Percentiles rank a stretch among this genome's conserved stretches.
Evolutionary conservation across 2,113 vertebrate species (phyloP).

Genomic region (Sturnira hondurensis): DNA sequence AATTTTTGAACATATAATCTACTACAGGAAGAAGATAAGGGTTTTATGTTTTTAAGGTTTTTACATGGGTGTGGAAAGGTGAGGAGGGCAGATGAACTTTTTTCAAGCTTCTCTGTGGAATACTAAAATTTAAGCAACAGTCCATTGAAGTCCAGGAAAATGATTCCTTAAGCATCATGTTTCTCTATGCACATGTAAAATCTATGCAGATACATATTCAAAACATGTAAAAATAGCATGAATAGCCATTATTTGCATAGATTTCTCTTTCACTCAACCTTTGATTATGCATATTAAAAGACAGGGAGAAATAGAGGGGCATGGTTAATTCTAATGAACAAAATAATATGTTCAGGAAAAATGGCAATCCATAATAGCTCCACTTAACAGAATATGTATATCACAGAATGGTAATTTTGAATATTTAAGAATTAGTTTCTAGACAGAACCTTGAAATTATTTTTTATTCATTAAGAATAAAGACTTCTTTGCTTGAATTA

Average conservation of each 20-base stretch:
- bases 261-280: neutral
- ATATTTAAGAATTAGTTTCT: neutral
- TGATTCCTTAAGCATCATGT: neutral
- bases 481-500: slow-evolving; percentile 9
- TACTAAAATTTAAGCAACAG: slow-evolving; percentile 38
- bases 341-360: slow-evolving; percentile 3
- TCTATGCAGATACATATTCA: neutral
- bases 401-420: neutral
- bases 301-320: neutral
- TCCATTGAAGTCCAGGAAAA: slow-evolving; percentile 25
- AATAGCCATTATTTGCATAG: neutral
- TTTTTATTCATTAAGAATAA: slow-evolving; percentile 24
- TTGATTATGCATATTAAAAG: slow-evolving; percentile 46
- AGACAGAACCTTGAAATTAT: neutral
- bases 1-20: neutral
- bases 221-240: neutral
- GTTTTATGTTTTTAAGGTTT: slow-evolving; percentile 29
- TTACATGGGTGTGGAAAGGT: neutral
- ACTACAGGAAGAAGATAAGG: neutral
- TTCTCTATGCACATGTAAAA: neutral
- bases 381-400: neutral
- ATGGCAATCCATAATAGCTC: neutral
- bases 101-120: neutral
- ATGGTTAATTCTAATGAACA: slow-evolving; percentile 26
- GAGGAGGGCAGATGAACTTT: neutral